Percentiles rank a stretch among this genome's conserved stretches.
These are phyloP conservation scores for Lapara coniferarum DNA, from an alignment of 2,888 invertebrate genomes.

Conservation along the genomic window DNA sequence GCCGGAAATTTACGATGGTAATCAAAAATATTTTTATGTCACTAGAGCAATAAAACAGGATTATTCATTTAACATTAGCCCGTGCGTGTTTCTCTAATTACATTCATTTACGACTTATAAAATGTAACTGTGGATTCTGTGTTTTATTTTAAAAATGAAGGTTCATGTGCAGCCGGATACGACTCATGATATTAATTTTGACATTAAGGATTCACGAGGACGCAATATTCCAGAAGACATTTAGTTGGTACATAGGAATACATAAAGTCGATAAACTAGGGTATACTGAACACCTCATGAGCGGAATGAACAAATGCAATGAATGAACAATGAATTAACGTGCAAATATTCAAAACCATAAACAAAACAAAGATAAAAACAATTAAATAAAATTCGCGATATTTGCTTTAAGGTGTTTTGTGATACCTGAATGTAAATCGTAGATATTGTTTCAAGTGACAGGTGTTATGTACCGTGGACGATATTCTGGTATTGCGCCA, in stretches of 20 bases:
- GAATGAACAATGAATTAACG: too few relatives aligned
- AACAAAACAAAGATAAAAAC: constrained; percentile 11
- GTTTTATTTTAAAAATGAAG: constrained; percentile 32
- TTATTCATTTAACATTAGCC: constrained; percentile 56
- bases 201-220: constrained; percentile 81
- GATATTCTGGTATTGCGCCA: constrained; percentile 75
- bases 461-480: constrained; percentile 55
- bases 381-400: constrained; percentile 42
- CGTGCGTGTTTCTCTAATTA: constrained; percentile 59
- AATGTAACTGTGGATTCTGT: constrained; percentile 40
- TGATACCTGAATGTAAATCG: constrained; percentile 43
- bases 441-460: constrained; percentile 52
- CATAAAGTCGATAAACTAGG: neutral
- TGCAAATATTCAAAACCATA: constrained; percentile 7
- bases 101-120: constrained; percentile 54
- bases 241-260: neutral
- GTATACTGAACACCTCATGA: constrained; percentile 21
- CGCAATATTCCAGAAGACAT: constrained; percentile 63
- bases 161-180: constrained; percentile 33
- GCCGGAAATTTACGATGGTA: constrained; percentile 63
- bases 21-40: constrained; percentile 61
- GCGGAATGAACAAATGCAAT: neutral
- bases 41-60: constrained; percentile 59
- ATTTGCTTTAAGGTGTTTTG: constrained; percentile 31
- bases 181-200: constrained; percentile 40